Evolutionary conservation across 2,888 invertebrate species (phyloP), one percentile per base, ranked within the genome.

Genomic region (Hoplodrina blanda): DNA sequence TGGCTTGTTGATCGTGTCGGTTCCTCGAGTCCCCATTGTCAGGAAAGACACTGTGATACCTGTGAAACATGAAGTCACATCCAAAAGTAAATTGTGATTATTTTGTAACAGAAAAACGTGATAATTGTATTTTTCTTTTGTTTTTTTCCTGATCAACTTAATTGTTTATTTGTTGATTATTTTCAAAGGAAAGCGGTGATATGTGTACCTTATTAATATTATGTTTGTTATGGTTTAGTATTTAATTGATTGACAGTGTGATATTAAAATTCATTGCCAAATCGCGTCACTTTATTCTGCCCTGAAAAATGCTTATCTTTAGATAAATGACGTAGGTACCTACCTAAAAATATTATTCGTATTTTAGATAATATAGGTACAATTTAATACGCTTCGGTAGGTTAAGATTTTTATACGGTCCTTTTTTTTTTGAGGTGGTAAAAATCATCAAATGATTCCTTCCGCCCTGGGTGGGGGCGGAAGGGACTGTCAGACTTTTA

Each of bases 31-130:
- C 33, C 76, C 72, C 7, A 76, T 87, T 8, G 59, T 82, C 5
- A 91, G 89, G 64, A 86, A 88, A n/a, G 91, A 93, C 74, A 91
- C 87, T 15, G 81, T 91, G 25, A 94, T 94, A 78, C 92, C 92
- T 19, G 93, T 94, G 0, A 83, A 87, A 20, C 88, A 92, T 57
- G 89, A 90, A 69, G 78, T 68, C 2, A 62, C 83, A 4, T 70
- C 81, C 1, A 91, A 90, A 82, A 89, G 88, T 37, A 93, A 94
- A 83, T 78, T 93, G 73, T 92, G 85, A 90, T 66, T 52, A 8
- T 54, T 37, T 30, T 44, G 19, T 25, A 2, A 19, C 10, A 19
- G 44, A 10, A 46, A 15, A 46, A 10, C 33, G 13, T 53, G 41
- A 46, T 71, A 56, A 54, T 41, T 19, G 41, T 33, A 52, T 55